These are phyloP conservation scores for Entomobrya multifasciata DNA, from an alignment of 2,888 invertebrate genomes.

Conservation along the genomic window DNA sequence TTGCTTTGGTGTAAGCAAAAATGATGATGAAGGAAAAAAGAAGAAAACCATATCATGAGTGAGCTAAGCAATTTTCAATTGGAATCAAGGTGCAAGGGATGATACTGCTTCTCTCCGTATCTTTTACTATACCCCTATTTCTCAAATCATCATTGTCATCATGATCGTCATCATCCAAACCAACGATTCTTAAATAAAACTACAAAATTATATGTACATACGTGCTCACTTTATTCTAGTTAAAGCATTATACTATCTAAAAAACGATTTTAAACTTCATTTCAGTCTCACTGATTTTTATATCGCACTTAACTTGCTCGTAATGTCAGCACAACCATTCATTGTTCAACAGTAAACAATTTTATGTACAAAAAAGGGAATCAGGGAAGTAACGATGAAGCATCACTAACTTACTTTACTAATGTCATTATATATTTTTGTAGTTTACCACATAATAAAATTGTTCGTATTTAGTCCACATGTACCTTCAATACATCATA, in stretches of 20 bases:
- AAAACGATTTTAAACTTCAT: no score
- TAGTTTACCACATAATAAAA: neutral
- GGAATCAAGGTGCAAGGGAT: slow-evolving; percentile 59
- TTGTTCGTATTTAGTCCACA: neutral
- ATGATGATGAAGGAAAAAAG: neutral
- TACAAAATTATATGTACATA: neutral
- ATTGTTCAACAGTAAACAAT: slow-evolving; percentile 15
- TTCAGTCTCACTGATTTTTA: slow-evolving; percentile 12
- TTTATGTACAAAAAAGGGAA: slow-evolving; percentile 60
- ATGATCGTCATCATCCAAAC: neutral
- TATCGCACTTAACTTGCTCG: neutral
- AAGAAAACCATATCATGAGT: slow-evolving; percentile 37
- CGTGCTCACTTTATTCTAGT: no score
- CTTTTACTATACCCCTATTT: slow-evolving; percentile 20
- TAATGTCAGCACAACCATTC: neutral
- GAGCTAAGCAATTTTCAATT: slow-evolving; percentile 68
- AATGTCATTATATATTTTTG: slow-evolving; percentile 46
- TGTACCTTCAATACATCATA: neutral
- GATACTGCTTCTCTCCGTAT: neutral
- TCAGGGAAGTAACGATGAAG: slow-evolving; percentile 55
- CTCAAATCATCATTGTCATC: neutral
- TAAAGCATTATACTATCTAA: no score
- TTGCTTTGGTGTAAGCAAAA: neutral
- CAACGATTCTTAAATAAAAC: slow-evolving; percentile 30
- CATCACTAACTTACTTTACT: slow-evolving; percentile 1